These are phyloP conservation scores for Sussaba pulchella DNA, from an alignment of 2,888 invertebrate genomes.

Conservation along the genomic window DNA sequence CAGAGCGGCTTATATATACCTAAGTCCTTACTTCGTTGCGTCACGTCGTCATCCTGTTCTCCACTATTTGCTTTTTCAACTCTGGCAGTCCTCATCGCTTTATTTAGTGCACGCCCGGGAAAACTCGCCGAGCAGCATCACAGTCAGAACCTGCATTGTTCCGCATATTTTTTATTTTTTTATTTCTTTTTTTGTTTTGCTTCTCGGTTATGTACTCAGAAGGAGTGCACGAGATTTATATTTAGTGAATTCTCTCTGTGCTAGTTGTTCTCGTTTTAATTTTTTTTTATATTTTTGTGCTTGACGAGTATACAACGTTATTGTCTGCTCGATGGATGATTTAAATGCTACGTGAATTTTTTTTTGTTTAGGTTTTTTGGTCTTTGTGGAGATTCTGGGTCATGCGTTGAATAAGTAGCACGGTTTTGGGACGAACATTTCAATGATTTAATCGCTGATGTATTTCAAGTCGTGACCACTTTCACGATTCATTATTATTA, in stretches of 20 bases:
- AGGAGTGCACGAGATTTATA: constrained; percentile 46
- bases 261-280: constrained; percentile 6
- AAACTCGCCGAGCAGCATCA: constrained; percentile 48
- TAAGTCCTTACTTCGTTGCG: constrained; percentile 49
- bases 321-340: constrained; percentile 25
- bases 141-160: constrained; percentile 25
- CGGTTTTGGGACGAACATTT: background rate
- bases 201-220: constrained; percentile 35
- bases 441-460: background rate
- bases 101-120: constrained; percentile 24
- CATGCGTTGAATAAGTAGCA: background rate
- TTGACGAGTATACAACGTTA: constrained; percentile 3
- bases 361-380: background rate
- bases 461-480: too few species aligned
- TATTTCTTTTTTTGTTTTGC: constrained; percentile 46
- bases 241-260: constrained; percentile 36
- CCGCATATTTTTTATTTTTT: constrained; percentile 26
- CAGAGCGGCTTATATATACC: constrained; percentile 31
- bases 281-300: constrained; percentile 42
- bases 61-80: constrained; percentile 54
- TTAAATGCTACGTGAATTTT: constrained; percentile 1
- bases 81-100: constrained; percentile 41
- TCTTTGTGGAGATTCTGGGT: constrained; percentile 1
- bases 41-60: constrained; percentile 40
- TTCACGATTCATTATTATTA: too few species aligned